Conservation (phyloP, 2,797 vertebrate genomes). For the Columba guinea region DNA sequence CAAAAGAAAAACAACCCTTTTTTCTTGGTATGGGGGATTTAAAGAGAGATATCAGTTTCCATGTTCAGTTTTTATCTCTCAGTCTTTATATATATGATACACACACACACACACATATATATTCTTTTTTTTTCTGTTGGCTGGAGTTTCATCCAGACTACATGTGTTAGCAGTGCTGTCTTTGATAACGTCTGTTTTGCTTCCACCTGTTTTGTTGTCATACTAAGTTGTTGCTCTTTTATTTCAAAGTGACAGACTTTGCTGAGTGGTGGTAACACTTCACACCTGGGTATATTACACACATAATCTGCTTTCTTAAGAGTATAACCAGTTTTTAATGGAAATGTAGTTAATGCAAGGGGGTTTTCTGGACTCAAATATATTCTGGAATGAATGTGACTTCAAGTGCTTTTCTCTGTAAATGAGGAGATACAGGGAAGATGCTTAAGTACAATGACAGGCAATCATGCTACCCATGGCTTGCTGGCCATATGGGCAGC, state of each 20-base stretch:
- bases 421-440: not conserved
- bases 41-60: not conserved
- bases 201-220: slow-evolving; percentile 39
- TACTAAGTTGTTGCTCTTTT: slow-evolving; percentile 7
- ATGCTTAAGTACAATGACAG: not conserved
- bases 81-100: slow-evolving; percentile 2
- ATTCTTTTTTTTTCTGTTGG: not conserved
- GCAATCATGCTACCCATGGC: not conserved
- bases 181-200: slow-evolving; percentile 20
- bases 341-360: not conserved
- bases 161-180: slow-evolving; percentile 6
- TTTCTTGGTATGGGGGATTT: not conserved
- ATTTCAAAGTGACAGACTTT: not conserved
- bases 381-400: not conserved
- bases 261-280: not conserved
- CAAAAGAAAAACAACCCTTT: slow-evolving; percentile 6
- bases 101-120: not conserved
- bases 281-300: not conserved
- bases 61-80: slow-evolving; percentile 35
- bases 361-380: not conserved
- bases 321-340: not conserved
- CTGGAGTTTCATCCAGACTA: slow-evolving; percentile 35
- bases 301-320: not conserved
- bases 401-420: not conserved
- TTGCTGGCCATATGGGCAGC: not conserved